Conservation (phyloP, 2,888 invertebrate genomes). For the Andrena bucephala region DNA sequence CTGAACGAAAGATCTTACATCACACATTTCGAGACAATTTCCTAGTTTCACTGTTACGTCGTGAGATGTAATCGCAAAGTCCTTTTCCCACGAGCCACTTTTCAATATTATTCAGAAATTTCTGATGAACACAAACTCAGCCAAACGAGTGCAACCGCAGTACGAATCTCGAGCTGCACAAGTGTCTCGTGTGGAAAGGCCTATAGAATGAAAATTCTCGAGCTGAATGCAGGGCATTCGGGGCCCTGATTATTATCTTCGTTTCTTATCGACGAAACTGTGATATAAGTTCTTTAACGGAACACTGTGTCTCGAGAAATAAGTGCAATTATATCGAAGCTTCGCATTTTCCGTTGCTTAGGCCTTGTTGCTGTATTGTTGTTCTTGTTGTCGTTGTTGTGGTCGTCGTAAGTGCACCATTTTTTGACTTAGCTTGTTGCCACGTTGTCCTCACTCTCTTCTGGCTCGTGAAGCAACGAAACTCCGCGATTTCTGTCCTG, state of each 20-base stretch:
- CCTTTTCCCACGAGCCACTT: too few relatives aligned
- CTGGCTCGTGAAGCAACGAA: conserved; percentile 25
- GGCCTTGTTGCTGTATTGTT: conserved; percentile 24
- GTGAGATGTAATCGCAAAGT: background rate
- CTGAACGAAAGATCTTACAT: conserved; percentile 44
- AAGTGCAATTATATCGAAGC: conserved; percentile 33
- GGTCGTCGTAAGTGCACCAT: conserved; percentile 50
- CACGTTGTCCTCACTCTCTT: conserved; percentile 20
- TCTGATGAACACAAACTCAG: too few relatives aligned
- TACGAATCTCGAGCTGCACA: too few relatives aligned
- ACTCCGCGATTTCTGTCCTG: background rate
- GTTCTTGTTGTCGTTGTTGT: conserved; percentile 43
- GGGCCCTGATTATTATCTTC: background rate
- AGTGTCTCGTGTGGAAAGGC: too few relatives aligned
- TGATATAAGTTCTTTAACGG: conserved; percentile 52
- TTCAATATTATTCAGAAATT: too few relatives aligned
- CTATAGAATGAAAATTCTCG: background rate
- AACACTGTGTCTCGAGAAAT: conserved; percentile 7
- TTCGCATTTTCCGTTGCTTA: conserved; percentile 47
- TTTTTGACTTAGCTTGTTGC: conserved; percentile 34
- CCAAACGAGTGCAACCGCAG: too few relatives aligned
- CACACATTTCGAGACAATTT: conserved; percentile 11
- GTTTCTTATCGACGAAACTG: conserved; percentile 2
- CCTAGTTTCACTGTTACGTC: background rate
- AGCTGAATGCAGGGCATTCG: background rate